Conservation (phyloP, 2,797 vertebrate genomes). For the Typhlichthys eigenmanni region DNA sequence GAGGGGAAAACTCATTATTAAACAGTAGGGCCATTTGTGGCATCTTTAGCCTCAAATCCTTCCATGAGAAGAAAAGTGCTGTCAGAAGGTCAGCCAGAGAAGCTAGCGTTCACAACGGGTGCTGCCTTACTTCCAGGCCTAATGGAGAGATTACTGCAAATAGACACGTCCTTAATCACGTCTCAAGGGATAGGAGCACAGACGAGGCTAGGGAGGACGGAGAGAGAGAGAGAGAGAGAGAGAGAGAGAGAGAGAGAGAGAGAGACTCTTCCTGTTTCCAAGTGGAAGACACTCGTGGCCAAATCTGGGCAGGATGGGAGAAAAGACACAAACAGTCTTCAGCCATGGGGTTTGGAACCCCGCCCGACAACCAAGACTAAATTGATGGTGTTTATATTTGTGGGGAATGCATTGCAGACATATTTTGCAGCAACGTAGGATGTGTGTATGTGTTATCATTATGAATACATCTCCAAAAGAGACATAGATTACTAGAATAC, state of each 20-base stretch:
- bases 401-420: slow-evolving; percentile 46
- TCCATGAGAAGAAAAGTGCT: slow-evolving; percentile 32
- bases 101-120: background rate
- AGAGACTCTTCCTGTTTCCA: slow-evolving; percentile 53
- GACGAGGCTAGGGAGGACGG: slow-evolving; percentile 12
- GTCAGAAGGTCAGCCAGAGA: slow-evolving; percentile 18
- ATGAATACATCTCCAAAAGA: slow-evolving; percentile 37
- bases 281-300: slow-evolving; percentile 63
- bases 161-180: slow-evolving; percentile 53
- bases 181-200: slow-evolving; percentile 24
- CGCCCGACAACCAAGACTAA: slow-evolving; percentile 42
- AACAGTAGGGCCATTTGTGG: slow-evolving; percentile 38
- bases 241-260: slow-evolving; percentile 13
- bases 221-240: slow-evolving; percentile 22
- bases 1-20: slow-evolving; percentile 45
- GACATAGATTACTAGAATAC: slow-evolving; percentile 1
- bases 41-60: slow-evolving; percentile 37
- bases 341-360: slow-evolving; percentile 50
- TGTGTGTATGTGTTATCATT: slow-evolving; percentile 48
- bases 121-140: slow-evolving; percentile 29
- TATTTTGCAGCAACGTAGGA: slow-evolving; percentile 63
- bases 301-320: slow-evolving; percentile 75
- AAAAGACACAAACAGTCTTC: slow-evolving; percentile 52
- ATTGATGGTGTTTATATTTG: slow-evolving; percentile 77
- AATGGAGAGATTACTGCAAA: slow-evolving; percentile 46